Conservation (phyloP, 2,888 invertebrate species). For the Netelia fuscicornis region DNA sequence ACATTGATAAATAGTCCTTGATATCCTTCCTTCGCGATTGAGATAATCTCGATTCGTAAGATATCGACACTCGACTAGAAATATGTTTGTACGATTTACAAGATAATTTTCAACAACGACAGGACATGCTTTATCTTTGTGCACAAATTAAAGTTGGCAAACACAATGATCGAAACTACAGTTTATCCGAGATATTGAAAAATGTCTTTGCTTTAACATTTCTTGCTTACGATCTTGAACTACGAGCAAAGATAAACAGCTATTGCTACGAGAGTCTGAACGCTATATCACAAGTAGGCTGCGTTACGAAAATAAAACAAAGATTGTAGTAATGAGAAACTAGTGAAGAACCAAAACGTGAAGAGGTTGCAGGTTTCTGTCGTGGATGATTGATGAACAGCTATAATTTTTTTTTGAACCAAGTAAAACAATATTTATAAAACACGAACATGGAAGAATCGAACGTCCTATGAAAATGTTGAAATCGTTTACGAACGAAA, state of each 20-base stretch:
- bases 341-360: constrained; percentile 34
- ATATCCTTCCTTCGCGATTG: background rate
- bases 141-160: too few relatives aligned
- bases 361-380: constrained; percentile 68
- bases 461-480: background rate
- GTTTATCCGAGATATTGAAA: constrained; percentile 5
- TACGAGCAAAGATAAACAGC: constrained; percentile 13
- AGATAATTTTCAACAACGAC: too few relatives aligned
- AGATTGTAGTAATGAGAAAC: constrained; percentile 9
- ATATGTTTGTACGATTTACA: too few relatives aligned
- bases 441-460: too few relatives aligned
- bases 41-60: too few relatives aligned
- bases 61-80: too few relatives aligned
- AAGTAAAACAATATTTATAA: background rate
- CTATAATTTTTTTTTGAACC: background rate
- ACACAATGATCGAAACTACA: background rate
- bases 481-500: constrained; percentile 38
- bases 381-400: constrained; percentile 11
- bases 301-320: constrained; percentile 26
- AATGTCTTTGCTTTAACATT: background rate
- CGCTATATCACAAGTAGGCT: background rate
- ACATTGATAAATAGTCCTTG: background rate
- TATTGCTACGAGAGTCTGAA: constrained; percentile 1
- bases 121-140: too few relatives aligned
- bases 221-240: background rate